These are phyloP conservation scores for Hoplodrina ambigua DNA, from an alignment of 2,888 invertebrate species.

Conservation along the genomic window DNA sequence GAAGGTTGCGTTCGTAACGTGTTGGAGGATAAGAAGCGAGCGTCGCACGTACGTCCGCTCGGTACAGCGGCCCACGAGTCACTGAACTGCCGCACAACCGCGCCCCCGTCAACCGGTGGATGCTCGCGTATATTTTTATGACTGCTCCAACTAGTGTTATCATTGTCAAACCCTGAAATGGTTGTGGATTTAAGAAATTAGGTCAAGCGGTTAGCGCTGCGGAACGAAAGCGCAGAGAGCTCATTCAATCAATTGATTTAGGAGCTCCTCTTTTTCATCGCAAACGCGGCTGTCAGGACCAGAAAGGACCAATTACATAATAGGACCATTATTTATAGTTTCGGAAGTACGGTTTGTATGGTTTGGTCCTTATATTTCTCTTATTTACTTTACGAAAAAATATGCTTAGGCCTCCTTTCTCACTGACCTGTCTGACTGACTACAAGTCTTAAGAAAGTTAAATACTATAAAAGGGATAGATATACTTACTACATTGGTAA, in stretches of 20 bases:
- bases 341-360: constrained; percentile 2
- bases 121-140: constrained; percentile 81
- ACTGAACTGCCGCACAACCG: constrained; percentile 84
- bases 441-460: too few species aligned
- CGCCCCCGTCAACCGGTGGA: constrained; percentile 77
- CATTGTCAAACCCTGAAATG: constrained; percentile 84
- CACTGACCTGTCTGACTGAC: background rate
- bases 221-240: constrained; percentile 48
- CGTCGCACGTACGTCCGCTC: constrained; percentile 73
- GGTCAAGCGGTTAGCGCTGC: constrained; percentile 77
- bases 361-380: background rate
- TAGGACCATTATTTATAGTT: constrained; percentile 20
- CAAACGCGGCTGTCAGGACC: constrained; percentile 34
- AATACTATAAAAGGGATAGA: too few species aligned
- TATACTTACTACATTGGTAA: too few species aligned
- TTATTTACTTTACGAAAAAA: background rate
- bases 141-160: constrained; percentile 79
- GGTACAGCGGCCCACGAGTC: constrained; percentile 80
- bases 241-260: constrained; percentile 48
- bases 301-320: constrained; percentile 30
- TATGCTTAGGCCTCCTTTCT: background rate
- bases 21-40: constrained; percentile 59
- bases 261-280: constrained; percentile 28
- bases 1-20: constrained; percentile 68
- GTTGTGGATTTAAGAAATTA: constrained; percentile 82